phyloP scores from a whole-genome alignment of 2,797 vertebrate genomes.

The Tadarida brasiliensis region DNA sequence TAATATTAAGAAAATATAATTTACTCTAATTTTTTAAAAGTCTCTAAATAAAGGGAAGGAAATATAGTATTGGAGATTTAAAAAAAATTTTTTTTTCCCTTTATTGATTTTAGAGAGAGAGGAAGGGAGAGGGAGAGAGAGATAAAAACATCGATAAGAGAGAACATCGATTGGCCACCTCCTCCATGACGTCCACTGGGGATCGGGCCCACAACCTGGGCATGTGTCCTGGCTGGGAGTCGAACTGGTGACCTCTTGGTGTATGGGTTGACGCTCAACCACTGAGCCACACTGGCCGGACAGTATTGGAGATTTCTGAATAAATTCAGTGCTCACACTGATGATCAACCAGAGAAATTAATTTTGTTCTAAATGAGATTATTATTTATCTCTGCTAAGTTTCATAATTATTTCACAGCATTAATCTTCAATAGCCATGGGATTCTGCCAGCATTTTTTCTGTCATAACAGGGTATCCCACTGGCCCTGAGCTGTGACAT shows the following conservation, averaged over 20 bases:
- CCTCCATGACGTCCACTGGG: too few relatives aligned
- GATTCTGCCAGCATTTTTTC: background rate
- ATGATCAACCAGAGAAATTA: conserved; percentile 17
- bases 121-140: too few relatives aligned
- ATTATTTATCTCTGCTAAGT: background rate
- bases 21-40: background rate
- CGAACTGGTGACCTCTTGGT: too few relatives aligned
- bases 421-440: background rate
- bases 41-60: background rate
- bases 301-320: background rate
- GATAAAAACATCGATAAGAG: too few relatives aligned
- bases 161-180: too few relatives aligned
- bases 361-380: background rate
- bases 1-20: conserved; percentile 1
- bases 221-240: too few relatives aligned
- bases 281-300: too few relatives aligned
- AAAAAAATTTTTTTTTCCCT: too few relatives aligned
- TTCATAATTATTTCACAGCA: background rate
- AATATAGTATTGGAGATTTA: background rate
- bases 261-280: too few relatives aligned
- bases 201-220: too few relatives aligned
- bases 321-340: background rate
- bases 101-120: too few relatives aligned
- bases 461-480: background rate
- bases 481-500: background rate